These are phyloP conservation scores for Drosophila paranaensis DNA, from an alignment of 2,888 invertebrate species.

Conservation along the genomic window DNA sequence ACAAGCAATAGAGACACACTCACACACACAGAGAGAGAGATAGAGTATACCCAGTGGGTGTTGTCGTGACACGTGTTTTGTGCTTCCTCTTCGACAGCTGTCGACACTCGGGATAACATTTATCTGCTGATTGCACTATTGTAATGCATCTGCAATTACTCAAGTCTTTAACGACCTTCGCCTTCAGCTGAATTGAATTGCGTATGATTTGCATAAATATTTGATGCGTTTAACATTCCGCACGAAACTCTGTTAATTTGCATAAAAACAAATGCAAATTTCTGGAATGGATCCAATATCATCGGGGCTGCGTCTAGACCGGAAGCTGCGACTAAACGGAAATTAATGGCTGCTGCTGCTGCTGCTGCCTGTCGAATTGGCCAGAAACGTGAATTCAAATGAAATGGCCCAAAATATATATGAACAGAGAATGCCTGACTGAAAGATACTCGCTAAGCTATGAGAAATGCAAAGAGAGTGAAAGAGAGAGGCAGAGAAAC, in stretches of 20 bases:
- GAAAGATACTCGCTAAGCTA: neutral
- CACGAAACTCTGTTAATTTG: constrained; percentile 12
- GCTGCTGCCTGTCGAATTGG: constrained; percentile 3
- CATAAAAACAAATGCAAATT: constrained; percentile 27
- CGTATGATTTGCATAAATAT: constrained; percentile 11
- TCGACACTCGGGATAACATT: constrained; percentile 30
- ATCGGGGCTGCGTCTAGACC: constrained; percentile 44
- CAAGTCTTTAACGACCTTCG: constrained; percentile 15
- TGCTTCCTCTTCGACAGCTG: constrained; percentile 25
- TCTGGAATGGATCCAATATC: constrained; percentile 16
- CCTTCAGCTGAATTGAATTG: constrained; percentile 1
- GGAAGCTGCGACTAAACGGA: constrained; percentile 43
- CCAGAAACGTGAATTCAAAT: constrained; percentile 2
- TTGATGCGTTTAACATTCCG: constrained; percentile 7
- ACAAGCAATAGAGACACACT: constrained; percentile 32
- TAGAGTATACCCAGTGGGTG: neutral
- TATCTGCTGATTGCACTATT: constrained; percentile 50
- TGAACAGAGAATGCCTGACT: neutral
- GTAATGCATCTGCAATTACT: constrained; percentile 32
- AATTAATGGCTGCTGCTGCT: constrained; percentile 41
- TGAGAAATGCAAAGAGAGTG: neutral
- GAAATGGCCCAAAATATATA: neutral
- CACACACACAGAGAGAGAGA: neutral
- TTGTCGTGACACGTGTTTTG: constrained; percentile 41
- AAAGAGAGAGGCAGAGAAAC: neutral